Evolutionary conservation across 2,888 invertebrate species (phyloP).

Genomic region (Erynnis tages): DNA sequence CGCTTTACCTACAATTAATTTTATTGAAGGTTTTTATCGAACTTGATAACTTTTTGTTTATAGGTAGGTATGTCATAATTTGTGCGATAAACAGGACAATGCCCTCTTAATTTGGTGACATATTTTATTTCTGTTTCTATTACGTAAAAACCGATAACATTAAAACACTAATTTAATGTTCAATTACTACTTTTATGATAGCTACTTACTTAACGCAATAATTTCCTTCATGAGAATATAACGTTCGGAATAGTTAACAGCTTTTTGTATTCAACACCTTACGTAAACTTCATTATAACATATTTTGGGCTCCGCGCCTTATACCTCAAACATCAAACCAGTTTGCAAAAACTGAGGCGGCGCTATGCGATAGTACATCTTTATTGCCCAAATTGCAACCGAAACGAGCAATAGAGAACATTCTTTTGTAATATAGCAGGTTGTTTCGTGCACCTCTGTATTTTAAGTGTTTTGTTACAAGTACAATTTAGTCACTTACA

Average conservation of each 20-base stretch:
- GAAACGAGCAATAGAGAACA: conserved; percentile 31
- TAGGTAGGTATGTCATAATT: conserved; percentile 23
- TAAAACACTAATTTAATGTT: too few species aligned
- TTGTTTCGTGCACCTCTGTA: not conserved
- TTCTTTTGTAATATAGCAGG: conserved; percentile 5
- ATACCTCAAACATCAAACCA: not conserved
- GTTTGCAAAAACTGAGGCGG: conserved; percentile 13
- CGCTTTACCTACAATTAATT: conserved; percentile 4
- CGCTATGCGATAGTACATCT: conserved; percentile 16
- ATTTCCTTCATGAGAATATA: not conserved
- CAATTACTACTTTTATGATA: too few species aligned
- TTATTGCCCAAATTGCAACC: conserved; percentile 21
- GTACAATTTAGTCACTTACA: too few species aligned
- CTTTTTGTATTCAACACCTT: not conserved
- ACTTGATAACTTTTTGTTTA: conserved; percentile 3
- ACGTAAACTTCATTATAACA: conserved; percentile 10
- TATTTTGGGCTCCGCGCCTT: not conserved
- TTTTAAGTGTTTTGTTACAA: not conserved
- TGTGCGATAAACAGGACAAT: conserved; percentile 10
- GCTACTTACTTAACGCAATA: not conserved
- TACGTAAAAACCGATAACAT: too few species aligned
- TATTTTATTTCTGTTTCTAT: not conserved
- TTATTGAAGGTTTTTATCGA: conserved; percentile 16
- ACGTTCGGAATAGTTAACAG: not conserved
- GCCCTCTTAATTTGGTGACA: conserved; percentile 11